Evolutionary conservation across 2,888 invertebrate species (phyloP), one percentile per base, ranked within the genome.

Genomic region (Leptinotarsa tumamoca): DNA sequence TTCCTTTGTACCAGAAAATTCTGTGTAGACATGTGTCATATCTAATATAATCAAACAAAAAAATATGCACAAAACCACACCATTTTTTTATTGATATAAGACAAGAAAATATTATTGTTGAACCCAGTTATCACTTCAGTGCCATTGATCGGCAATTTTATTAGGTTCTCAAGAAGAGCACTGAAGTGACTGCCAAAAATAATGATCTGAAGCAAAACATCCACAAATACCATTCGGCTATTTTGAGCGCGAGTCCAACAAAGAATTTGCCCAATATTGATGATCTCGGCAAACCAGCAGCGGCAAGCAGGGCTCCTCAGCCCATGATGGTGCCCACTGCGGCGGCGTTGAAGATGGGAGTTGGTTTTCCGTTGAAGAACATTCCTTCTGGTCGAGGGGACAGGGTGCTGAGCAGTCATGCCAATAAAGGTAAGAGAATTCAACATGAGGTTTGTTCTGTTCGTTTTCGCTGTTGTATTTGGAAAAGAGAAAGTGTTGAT

Each of bases 281-380:
- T 33, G 90, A 89, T 73, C 89, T 92, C 74, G 91, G 90, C 2
- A 89, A 89, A 63, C 87, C 89, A 3, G 74, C 81, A 1, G 75
- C 78, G 15, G 74, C 77, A 1, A 72, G 76, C 23, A 86, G 89
- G 68, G 89, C 89, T 15, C 89, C 85, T 14, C 88, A 86, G 72
- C 89, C 89, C 0, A 89, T 94, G 88, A 93, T 93, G 85, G 94
- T 95, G 76, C 95, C 95, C 73, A 95, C 95, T 71, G 94, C 95
- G 80, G 95, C 95, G 70, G 95, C 95, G 74, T 90, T 95, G 81
- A 95, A 95, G 91, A 95, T 95, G 94, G 95, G 95, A 81, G 95
- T 95, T 81, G 95, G 95, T 79, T 95, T 95, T 90, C 95, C 95
- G 81, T 90, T 95, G 85, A 92, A 92, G 85, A 93, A 93, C 89